Evolutionary conservation across 2,888 invertebrate genomes (phyloP).

Genomic region (Orchesella flavescens): DNA sequence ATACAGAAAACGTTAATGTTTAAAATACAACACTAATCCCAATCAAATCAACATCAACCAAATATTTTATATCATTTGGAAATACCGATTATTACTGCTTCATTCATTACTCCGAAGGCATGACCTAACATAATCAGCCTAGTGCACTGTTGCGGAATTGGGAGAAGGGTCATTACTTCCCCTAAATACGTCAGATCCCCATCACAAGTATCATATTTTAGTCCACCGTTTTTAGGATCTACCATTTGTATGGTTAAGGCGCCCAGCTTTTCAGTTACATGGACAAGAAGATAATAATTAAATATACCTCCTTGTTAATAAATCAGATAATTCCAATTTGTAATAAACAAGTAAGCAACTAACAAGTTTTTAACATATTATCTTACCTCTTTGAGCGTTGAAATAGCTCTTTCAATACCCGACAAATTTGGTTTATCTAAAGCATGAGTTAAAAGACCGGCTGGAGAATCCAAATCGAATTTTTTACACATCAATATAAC

Average conservation of each 20-base stretch:
- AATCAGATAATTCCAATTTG: too few species aligned
- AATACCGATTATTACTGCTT: conserved; percentile 86
- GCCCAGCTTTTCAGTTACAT: conserved; percentile 51
- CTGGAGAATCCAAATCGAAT: conserved; percentile 86
- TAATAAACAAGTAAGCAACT: too few species aligned
- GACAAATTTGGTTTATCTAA: conserved; percentile 89
- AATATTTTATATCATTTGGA: conserved; percentile 27
- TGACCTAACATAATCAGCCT: conserved; percentile 91
- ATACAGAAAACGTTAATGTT: conserved; percentile 8
- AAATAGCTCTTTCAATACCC: conserved; percentile 87
- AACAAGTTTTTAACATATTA: neutral
- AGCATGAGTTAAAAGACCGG: conserved; percentile 86
- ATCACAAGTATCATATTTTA: conserved; percentile 78
- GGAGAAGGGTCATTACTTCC: conserved; percentile 85
- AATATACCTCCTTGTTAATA: too few species aligned
- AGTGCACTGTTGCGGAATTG: conserved; percentile 86
- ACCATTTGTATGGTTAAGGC: conserved; percentile 61
- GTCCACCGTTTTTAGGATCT: conserved; percentile 73
- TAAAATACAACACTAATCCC: too few species aligned
- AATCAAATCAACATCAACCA: neutral
- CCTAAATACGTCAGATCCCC: conserved; percentile 93
- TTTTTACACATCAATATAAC: conserved; percentile 88
- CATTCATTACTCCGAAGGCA: conserved; percentile 88
- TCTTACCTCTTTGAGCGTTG: conserved; percentile 85
- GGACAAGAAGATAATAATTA: too few species aligned